Evolutionary conservation across 2,113 vertebrate genomes (phyloP).

Genomic region (Thamnophis sirtalis): DNA sequence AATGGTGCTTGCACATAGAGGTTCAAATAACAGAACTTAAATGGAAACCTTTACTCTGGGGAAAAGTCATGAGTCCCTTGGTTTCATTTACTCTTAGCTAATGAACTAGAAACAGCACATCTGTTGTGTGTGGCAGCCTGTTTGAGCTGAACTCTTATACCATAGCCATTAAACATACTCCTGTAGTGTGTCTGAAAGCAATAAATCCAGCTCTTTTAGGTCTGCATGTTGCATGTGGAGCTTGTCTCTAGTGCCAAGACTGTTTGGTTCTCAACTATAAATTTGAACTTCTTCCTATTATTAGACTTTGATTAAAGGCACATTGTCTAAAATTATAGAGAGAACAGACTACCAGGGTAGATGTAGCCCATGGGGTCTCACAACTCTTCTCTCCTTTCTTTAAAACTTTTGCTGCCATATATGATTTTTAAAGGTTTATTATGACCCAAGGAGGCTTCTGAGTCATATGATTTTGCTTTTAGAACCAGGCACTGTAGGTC

Average conservation of each 20-base stretch:
- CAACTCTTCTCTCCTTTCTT: not conserved
- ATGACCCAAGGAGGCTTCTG: not conserved
- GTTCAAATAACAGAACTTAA: not conserved
- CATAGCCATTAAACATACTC: not conserved
- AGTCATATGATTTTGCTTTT: not conserved
- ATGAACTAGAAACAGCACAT: constrained; percentile 25
- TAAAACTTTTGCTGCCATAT: not conserved
- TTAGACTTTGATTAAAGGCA: not conserved
- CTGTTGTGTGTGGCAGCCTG: not conserved
- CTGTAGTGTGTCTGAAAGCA: not conserved
- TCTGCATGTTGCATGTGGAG: not conserved
- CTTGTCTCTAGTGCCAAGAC: not conserved
- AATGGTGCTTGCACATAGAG: not conserved
- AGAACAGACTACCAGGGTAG: not conserved
- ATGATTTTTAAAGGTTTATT: not conserved
- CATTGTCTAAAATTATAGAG: not conserved
- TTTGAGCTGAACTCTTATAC: not conserved
- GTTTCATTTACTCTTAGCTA: constrained; percentile 29
- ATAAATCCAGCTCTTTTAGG: not conserved
- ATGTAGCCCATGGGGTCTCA: not conserved
- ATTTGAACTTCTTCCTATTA: not conserved
- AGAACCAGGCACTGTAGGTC: not conserved
- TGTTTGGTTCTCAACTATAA: not conserved
- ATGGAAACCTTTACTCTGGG: not conserved
- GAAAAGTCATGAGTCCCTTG: not conserved